phyloP scores from a whole-genome alignment of 1,140 invertebrate species.

The Trinorchestia longiramus region DNA sequence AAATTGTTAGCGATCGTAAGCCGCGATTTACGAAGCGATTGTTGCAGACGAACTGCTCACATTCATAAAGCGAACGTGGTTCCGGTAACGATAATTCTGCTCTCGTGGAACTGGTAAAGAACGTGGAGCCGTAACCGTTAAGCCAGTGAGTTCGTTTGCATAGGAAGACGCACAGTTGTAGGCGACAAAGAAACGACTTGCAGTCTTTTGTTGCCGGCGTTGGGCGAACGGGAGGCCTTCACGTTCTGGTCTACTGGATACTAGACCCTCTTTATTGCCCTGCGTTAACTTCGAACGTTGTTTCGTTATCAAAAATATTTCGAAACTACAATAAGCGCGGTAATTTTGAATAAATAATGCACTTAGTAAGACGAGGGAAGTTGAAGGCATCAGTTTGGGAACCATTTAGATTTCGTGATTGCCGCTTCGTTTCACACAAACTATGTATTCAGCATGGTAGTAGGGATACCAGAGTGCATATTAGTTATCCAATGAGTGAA shows the following conservation, averaged over 20 bases:
- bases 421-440: neutral
- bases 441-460: neutral
- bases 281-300: neutral
- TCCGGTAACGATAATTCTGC: constrained; percentile 15
- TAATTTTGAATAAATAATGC: neutral
- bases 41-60: neutral
- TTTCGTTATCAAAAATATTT: neutral
- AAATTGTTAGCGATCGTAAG: neutral
- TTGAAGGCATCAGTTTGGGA: neutral
- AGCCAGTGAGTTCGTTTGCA: neutral
- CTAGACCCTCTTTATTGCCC: neutral
- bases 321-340: neutral
- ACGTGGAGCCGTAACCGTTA: neutral
- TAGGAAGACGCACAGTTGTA: neutral
- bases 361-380: neutral
- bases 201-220: neutral
- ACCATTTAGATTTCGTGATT: neutral
- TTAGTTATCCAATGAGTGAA: neutral
- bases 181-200: neutral
- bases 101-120: neutral
- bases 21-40: constrained; percentile 16
- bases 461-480: neutral
- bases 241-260: neutral
- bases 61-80: constrained; percentile 5
- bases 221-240: neutral